Evolutionary conservation across 37 sponge, comb jelly and placozoan species (phyloP).

Genomic region (Halichondria panicea): DNA sequence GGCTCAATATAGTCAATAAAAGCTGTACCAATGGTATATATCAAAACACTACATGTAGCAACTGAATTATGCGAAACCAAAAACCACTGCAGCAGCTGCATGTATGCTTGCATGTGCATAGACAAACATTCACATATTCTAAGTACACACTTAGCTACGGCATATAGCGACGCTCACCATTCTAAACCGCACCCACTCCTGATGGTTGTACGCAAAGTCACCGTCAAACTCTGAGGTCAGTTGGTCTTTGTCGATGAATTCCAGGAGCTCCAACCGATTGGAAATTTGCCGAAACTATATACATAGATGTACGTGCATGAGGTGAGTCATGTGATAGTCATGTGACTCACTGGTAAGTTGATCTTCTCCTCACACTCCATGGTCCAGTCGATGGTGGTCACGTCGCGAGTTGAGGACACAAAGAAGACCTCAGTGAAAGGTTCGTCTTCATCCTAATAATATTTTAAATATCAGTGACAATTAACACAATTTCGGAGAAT

Average conservation of each 20-base stretch:
- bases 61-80: no score
- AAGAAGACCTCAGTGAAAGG: constrained; percentile 38
- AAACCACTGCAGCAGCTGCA: background rate
- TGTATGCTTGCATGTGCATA: background rate
- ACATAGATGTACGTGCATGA: background rate
- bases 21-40: no score
- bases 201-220: constrained; percentile 57
- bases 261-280: constrained; percentile 10
- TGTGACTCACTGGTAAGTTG: constrained; percentile 24
- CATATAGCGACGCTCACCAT: constrained; percentile 65
- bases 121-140: no score
- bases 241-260: constrained; percentile 32
- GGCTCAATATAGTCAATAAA: no score
- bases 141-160: no score
- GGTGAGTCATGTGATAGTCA: background rate
- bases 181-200: constrained; percentile 84
- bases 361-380: background rate
- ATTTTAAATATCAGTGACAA: background rate
- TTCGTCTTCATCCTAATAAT: background rate
- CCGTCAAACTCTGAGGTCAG: constrained; percentile 77
- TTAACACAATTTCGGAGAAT: background rate
- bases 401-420: constrained; percentile 29
- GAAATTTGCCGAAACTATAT: constrained; percentile 22
- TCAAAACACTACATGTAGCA: no score
- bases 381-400: constrained; percentile 5